phyloP scores from a whole-genome alignment of 2,113 vertebrate genomes.

The Sinosuthora webbiana region DNA sequence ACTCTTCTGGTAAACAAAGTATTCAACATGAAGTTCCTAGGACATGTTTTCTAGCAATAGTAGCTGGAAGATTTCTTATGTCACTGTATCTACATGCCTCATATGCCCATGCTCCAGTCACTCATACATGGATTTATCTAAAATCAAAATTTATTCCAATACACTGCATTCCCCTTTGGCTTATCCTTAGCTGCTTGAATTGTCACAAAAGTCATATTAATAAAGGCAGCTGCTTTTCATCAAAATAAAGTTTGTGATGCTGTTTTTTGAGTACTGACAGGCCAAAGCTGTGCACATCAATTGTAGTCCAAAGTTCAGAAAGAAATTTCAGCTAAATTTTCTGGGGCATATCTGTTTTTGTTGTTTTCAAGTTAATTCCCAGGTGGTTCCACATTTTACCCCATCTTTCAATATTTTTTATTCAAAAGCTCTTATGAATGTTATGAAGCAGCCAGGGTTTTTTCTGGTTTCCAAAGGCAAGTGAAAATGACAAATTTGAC shows the following conservation, averaged over 20 bases:
- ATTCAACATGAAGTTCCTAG: constrained; percentile 14
- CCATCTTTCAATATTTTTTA: not conserved
- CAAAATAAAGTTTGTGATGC: not conserved
- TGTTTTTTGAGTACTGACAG: not conserved
- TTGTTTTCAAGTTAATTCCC: not conserved
- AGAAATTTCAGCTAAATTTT: not conserved
- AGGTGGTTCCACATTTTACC: not conserved
- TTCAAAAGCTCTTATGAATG: not conserved
- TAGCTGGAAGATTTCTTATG: not conserved
- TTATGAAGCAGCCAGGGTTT: not conserved
- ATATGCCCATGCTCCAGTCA: not conserved
- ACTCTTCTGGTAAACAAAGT: constrained; percentile 3
- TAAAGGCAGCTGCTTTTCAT: constrained; percentile 10
- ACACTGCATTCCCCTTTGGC: constrained; percentile 23
- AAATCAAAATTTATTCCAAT: constrained; percentile 43
- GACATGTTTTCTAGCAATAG: not conserved
- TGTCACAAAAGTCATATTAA: constrained; percentile 9
- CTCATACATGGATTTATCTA: constrained; percentile 32
- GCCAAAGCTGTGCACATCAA: not conserved
- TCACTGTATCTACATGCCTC: not conserved
- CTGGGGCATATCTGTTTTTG: not conserved
- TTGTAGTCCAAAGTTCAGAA: not conserved
- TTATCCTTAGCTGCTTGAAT: constrained; percentile 22
- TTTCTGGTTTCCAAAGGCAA: not conserved
- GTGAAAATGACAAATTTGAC: not conserved